Percentiles rank a stretch among this genome's conserved stretches.
These are phyloP conservation scores for Brachypodius melanocephalos DNA, from an alignment of 2,113 vertebrate genomes.

Conservation along the genomic window DNA sequence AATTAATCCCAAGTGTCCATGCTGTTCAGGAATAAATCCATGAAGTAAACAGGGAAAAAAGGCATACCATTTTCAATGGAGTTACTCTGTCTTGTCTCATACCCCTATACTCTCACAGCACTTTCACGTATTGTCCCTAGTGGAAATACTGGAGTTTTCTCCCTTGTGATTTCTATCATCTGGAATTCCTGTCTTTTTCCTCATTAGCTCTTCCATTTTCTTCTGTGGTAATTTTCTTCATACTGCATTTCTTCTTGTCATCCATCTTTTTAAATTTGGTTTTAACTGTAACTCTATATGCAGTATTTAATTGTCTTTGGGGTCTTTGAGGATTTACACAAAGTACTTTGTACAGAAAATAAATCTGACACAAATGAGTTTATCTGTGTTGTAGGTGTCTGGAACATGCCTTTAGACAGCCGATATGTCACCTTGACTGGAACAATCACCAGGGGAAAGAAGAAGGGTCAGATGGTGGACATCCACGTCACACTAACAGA, in stretches of 20 bases:
- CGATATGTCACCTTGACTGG: conserved; percentile 96
- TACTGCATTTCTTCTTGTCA: neutral
- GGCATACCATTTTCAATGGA: neutral
- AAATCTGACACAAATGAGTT: neutral
- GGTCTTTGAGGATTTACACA: neutral
- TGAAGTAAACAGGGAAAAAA: neutral
- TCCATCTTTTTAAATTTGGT: neutral
- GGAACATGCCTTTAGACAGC: conserved; percentile 89
- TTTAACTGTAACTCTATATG: neutral
- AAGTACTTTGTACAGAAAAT: neutral
- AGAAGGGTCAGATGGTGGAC: conserved; percentile 98
- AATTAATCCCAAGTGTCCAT: neutral
- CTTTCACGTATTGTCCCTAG: neutral
- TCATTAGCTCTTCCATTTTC: neutral
- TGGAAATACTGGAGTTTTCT: neutral
- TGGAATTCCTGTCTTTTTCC: neutral
- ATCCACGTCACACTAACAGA: conserved; percentile 94
- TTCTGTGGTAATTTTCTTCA: neutral
- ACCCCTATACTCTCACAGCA: neutral
- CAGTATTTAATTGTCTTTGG: neutral
- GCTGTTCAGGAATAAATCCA: neutral
- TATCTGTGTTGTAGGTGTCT: conserved; percentile 70
- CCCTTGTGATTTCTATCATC: neutral
- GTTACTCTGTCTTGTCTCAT: neutral
- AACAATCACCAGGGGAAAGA: conserved; percentile 96